These are phyloP conservation scores for Stercorarius parasiticus DNA, from an alignment of 2,113 vertebrate genomes.

Conservation along the genomic window DNA sequence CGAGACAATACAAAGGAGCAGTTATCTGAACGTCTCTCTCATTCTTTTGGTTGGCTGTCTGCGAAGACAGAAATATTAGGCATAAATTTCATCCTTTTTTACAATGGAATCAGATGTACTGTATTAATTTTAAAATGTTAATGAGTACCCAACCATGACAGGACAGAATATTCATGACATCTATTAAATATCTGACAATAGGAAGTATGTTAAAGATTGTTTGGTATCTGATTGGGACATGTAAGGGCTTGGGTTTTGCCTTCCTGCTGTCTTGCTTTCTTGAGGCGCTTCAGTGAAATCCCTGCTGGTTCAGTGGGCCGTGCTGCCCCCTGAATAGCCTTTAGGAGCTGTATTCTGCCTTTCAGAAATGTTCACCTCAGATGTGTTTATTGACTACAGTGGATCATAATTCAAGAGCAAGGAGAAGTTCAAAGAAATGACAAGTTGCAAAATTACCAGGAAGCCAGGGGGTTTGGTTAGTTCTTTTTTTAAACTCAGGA, in stretches of 20 bases:
- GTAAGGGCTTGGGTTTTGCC: neutral
- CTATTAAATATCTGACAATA: conserved; percentile 15
- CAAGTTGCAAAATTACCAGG: neutral
- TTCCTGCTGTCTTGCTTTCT: neutral
- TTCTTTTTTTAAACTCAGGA: neutral
- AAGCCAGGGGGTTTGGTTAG: neutral
- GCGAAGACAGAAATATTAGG: conserved; percentile 9
- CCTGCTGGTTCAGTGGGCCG: neutral
- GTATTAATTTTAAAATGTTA: conserved; percentile 28
- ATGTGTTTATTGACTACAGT: neutral
- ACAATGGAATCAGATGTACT: conserved; percentile 2
- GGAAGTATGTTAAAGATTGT: neutral
- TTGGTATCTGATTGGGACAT: neutral
- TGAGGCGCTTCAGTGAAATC: neutral
- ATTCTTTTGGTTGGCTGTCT: neutral
- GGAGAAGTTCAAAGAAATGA: neutral
- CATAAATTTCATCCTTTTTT: conserved; percentile 7
- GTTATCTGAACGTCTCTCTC: conserved; percentile 1
- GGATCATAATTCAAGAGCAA: neutral
- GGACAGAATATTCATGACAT: neutral
- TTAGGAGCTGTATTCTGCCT: neutral
- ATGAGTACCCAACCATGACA: conserved; percentile 3
- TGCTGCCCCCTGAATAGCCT: neutral
- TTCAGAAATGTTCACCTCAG: neutral
- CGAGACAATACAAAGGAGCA: neutral